Percentiles rank a stretch among this genome's conserved stretches.
phyloP scores from a whole-genome alignment of 2,797 vertebrate genomes.

The Remorina albescens region DNA sequence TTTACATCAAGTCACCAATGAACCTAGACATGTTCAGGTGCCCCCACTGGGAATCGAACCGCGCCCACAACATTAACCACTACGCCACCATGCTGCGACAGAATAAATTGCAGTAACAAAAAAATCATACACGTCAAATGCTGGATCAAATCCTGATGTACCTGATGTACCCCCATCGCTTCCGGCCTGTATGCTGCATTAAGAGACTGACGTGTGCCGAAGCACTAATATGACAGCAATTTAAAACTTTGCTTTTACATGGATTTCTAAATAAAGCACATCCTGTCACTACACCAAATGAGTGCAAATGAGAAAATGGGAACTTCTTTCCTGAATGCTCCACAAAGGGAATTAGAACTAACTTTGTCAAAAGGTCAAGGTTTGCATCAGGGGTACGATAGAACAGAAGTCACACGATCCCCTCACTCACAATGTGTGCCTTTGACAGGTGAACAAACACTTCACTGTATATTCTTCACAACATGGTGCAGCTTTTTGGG shows the following conservation, averaged over 20 bases:
- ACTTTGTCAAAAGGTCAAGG: slow-evolving; percentile 61
- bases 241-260: slow-evolving; percentile 49
- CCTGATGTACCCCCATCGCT: too few relatives aligned
- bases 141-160: slow-evolving; percentile 54
- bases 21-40: too few relatives aligned
- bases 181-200: slow-evolving; percentile 39
- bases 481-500: slow-evolving; percentile 47
- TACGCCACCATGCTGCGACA: too few relatives aligned
- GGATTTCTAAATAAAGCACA: slow-evolving; percentile 59
- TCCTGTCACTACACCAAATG: slow-evolving; percentile 54
- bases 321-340: slow-evolving; percentile 56
- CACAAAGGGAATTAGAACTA: slow-evolving; percentile 58
- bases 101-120: slow-evolving; percentile 69
- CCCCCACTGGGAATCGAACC: too few relatives aligned
- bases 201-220: slow-evolving; percentile 46
- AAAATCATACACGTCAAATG: slow-evolving; percentile 33
- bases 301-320: slow-evolving; percentile 58
- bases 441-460: slow-evolving; percentile 76
- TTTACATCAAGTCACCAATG: too few relatives aligned
- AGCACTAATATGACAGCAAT: slow-evolving; percentile 43
- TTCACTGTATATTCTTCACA: slow-evolving; percentile 46
- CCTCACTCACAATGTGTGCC: slow-evolving; percentile 36
- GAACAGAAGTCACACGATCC: slow-evolving; percentile 52
- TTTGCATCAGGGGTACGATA: slow-evolving; percentile 59
- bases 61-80: too few relatives aligned